Percentiles rank a stretch among this genome's conserved stretches.
Evolutionary conservation across 1,140 invertebrate species (phyloP).

Genomic region (Leptopilina clavipes): DNA sequence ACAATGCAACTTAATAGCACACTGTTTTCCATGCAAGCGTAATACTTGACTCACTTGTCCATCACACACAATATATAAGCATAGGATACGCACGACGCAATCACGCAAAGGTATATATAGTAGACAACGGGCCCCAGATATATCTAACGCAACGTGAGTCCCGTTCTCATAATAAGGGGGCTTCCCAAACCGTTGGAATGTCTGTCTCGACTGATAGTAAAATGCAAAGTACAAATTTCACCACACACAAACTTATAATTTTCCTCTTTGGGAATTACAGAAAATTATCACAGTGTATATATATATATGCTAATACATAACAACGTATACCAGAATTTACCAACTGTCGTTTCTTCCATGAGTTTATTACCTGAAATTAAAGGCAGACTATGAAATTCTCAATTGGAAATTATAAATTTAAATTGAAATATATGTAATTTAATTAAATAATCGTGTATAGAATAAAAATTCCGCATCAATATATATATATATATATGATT

Average conservation of each 20-base stretch:
- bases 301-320: background rate
- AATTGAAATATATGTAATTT: too few relatives aligned
- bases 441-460: background rate
- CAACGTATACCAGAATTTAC: background rate
- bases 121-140: background rate
- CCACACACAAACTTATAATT: background rate
- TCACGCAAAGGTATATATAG: conserved; percentile 6
- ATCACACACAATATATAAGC: conserved; percentile 35
- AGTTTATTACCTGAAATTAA: too few relatives aligned
- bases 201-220: background rate
- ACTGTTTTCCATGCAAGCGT: conserved; percentile 38
- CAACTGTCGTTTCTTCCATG: background rate
- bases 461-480: too few relatives aligned
- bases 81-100: conserved; percentile 38
- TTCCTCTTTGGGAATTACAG: background rate
- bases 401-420: too few relatives aligned
- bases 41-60: conserved; percentile 47
- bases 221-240: background rate
- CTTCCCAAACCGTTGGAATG: conserved; percentile 28
- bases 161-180: conserved; percentile 57
- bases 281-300: background rate
- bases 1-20: conserved; percentile 64
- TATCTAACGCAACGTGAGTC: conserved; percentile 47
- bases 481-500: background rate
- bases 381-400: too few relatives aligned